phyloP scores from a whole-genome alignment of 2,113 vertebrate species.

The Indicator indicator region DNA sequence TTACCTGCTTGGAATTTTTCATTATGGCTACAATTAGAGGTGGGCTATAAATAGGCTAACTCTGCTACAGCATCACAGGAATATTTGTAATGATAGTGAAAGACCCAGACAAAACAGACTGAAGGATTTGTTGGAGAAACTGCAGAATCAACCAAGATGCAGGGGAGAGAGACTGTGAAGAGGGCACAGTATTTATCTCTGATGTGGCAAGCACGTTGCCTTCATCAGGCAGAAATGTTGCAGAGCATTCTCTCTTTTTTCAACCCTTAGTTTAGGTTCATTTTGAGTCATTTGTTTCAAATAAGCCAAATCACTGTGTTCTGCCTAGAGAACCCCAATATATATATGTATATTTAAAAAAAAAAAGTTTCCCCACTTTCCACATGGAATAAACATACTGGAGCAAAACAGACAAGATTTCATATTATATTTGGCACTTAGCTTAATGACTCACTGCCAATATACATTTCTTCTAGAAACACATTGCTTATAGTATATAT shows the following conservation, averaged over 20 bases:
- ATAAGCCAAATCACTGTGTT: not conserved
- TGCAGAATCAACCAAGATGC: not conserved
- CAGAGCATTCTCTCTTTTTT: not conserved
- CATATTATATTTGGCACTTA: constrained; percentile 31
- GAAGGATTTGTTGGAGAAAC: not conserved
- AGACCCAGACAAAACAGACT: constrained; percentile 21
- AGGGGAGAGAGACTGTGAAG: not conserved
- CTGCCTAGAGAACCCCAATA: not conserved
- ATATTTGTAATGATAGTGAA: constrained; percentile 33
- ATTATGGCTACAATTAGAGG: not conserved
- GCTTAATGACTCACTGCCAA: constrained; percentile 5
- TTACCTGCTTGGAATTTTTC: not conserved
- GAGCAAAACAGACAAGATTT: constrained; percentile 3
- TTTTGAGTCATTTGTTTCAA: not conserved
- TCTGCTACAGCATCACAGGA: not conserved
- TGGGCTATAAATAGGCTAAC: not conserved
- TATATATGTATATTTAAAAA: too few relatives aligned
- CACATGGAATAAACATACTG: not conserved
- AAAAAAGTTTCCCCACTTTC: not conserved
- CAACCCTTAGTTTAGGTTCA: not conserved
- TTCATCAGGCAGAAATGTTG: not conserved
- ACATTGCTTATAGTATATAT: not conserved
- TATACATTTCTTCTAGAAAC: constrained; percentile 12
- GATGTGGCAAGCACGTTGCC: not conserved
- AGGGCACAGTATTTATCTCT: not conserved